These are phyloP conservation scores for Allolobophora icterica DNA, from an alignment of 2,888 invertebrate genomes.

Conservation along the genomic window DNA sequence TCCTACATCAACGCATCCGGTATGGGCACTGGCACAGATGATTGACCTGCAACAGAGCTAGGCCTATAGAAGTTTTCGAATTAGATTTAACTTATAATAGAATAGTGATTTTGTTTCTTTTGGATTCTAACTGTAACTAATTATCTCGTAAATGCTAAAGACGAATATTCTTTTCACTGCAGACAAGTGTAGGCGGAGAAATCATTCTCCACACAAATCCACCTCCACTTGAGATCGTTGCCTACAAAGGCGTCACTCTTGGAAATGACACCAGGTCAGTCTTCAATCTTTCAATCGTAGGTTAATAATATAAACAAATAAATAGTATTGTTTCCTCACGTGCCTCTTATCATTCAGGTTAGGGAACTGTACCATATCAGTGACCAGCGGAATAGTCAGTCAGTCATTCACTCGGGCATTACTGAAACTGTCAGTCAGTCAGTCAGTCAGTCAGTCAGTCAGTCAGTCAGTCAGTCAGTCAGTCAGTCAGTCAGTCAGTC, in stretches of 20 bases:
- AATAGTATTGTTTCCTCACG: too few species aligned
- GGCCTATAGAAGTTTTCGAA: not conserved
- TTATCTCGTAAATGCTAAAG: too few species aligned
- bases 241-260: constrained; percentile 22
- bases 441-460: too few species aligned
- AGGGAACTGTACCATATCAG: not conserved
- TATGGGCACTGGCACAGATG: not conserved
- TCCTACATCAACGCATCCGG: too few species aligned
- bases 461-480: too few species aligned
- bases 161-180: not conserved
- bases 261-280: constrained; percentile 34
- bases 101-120: too few species aligned
- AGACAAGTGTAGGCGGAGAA: constrained; percentile 24
- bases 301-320: not conserved
- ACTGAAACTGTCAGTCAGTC: too few species aligned
- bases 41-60: not conserved
- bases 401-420: too few species aligned
- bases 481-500: too few species aligned
- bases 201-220: constrained; percentile 27
- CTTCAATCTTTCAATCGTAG: not conserved
- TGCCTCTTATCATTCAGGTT: not conserved
- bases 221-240: constrained; percentile 25
- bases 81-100: not conserved
- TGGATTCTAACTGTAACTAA: too few species aligned
- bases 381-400: not conserved